Base-by-base conservation (phyloP, 53 echinoderm and acorn worm genomes). In the Apostichopus leukothele region DNA sequence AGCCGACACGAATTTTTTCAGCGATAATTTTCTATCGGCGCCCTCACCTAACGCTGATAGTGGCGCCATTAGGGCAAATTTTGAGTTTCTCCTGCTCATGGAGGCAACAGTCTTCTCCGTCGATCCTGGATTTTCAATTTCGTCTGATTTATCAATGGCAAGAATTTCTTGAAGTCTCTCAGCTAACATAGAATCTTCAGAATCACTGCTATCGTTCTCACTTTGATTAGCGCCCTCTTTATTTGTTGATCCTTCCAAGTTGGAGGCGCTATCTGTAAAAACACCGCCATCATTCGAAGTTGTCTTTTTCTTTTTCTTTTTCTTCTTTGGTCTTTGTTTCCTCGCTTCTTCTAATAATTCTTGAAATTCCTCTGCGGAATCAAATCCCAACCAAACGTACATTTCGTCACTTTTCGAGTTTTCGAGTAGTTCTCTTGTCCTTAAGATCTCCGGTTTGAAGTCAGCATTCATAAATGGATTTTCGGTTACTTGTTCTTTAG, bases 351-450 rank as follows among this genome's bases (percentile, higher is more conserved):
- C 66, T 26, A 81, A 50, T 4, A 91, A 55, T 22, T 83, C 67
- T 73, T 75, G 75, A 12, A 78, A 93, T 68, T 96, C 95, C 25
- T 93, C 92, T 75, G 88, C 89, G 8, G 96, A 96, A 9, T 91
- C 93, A 53, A 96, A 93, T 10, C 96, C 95, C 51, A 95, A 91
- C 95, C 96, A 96, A 4, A 92, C 90, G 75, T 93, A 96, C 95
- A 96, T 96, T 68, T 95, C 93, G 26, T 96, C 95, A 3, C 88
- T 39, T 76, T 95, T 95, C 25, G 74, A 74, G 4, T 90, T 25
- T 18, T 91, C 89, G 60, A 94, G 18, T 10, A 96, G 88, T 50
- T 91, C 91, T 26, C 88, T 87, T 1, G 94, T 60, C 51, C 96
- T 92, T 53, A 23, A 77, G 0, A 83, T 89, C 1, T 92, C 88